These are phyloP conservation scores for Listronotus oregonensis DNA, from an alignment of 1,140 invertebrate species.

Conservation along the genomic window DNA sequence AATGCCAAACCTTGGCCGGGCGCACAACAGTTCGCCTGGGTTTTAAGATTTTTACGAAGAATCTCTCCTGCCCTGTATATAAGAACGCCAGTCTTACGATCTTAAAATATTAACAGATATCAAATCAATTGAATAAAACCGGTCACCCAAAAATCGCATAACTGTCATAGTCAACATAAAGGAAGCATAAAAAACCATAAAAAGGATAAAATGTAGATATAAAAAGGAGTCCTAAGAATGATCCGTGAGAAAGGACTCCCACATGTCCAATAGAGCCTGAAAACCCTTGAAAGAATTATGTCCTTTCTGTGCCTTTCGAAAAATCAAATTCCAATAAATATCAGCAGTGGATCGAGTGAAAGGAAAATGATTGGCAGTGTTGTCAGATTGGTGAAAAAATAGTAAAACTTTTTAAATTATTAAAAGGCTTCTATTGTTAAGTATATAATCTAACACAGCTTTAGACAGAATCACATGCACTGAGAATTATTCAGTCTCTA, in stretches of 20 bases:
- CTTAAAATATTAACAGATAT: too few species aligned
- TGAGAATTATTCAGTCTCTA: too few species aligned
- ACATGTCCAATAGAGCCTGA: conserved; percentile 16
- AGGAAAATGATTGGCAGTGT: neutral
- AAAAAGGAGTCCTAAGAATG: conserved; percentile 8
- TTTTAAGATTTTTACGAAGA: too few species aligned
- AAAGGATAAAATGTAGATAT: conserved; percentile 16
- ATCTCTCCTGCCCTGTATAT: too few species aligned
- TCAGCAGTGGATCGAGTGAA: conserved; percentile 5
- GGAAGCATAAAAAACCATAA: conserved; percentile 14
- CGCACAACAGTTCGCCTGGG: too few species aligned
- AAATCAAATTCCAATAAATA: conserved; percentile 30
- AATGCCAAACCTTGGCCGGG: too few species aligned
- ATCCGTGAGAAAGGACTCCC: conserved; percentile 30
- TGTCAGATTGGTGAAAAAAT: too few species aligned
- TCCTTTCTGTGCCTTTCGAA: conserved; percentile 10
- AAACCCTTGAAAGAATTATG: conserved; percentile 26
- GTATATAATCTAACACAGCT: too few species aligned
- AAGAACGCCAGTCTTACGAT: too few species aligned
- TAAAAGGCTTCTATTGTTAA: too few species aligned
- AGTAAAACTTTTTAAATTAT: too few species aligned
- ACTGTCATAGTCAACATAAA: conserved; percentile 9
- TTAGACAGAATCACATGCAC: too few species aligned
- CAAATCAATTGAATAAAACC: conserved; percentile 9
- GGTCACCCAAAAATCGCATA: conserved; percentile 13